A percentile compares a stretch with the other conserved stretches of the same genome.
These are phyloP conservation scores for Catostylus mosaicus DNA, from an alignment of 30 jellyfish, hydroid and myxozoan genomes.

Conservation along the genomic window DNA sequence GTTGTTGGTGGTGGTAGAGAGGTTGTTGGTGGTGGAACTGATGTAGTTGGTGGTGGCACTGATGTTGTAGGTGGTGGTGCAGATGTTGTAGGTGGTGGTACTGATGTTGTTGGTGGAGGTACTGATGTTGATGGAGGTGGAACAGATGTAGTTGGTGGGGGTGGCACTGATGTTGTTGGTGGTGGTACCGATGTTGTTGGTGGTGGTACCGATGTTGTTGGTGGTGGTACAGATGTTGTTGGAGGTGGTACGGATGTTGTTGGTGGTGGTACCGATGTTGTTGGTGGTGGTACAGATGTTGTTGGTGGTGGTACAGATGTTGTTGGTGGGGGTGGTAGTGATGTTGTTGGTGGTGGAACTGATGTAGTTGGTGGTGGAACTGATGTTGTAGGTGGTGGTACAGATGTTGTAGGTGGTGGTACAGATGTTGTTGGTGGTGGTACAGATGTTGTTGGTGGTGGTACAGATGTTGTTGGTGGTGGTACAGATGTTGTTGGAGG, in stretches of 20 bases:
- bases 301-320: slow-evolving; percentile 3
- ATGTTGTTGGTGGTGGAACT: neutral
- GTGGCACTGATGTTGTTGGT: slow-evolving; percentile 15
- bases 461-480: slow-evolving; percentile 19
- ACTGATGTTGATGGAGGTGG: slow-evolving; percentile 33
- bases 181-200: slow-evolving; percentile 15
- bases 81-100: slow-evolving; percentile 17
- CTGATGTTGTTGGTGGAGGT: slow-evolving; percentile 20
- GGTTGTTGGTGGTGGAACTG: slow-evolving; percentile 22
- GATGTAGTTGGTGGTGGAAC: neutral
- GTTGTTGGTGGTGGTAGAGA: neutral
- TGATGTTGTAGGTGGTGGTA: neutral
- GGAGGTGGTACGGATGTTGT: slow-evolving; percentile 13
- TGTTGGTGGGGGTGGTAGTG: slow-evolving; percentile 2
- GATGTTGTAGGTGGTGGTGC: slow-evolving; percentile 19
- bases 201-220: slow-evolving; percentile 4
- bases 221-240: slow-evolving; percentile 12
- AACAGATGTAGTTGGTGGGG: slow-evolving; percentile 14
- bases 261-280: slow-evolving; percentile 14
- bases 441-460: neutral
- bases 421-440: slow-evolving; percentile 14
- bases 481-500: slow-evolving; percentile 31
- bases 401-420: neutral
- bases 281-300: neutral
- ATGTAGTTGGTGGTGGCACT: neutral